These are phyloP conservation scores for Alethe castanea DNA, from an alignment of 2,113 vertebrate species.

Conservation along the genomic window DNA sequence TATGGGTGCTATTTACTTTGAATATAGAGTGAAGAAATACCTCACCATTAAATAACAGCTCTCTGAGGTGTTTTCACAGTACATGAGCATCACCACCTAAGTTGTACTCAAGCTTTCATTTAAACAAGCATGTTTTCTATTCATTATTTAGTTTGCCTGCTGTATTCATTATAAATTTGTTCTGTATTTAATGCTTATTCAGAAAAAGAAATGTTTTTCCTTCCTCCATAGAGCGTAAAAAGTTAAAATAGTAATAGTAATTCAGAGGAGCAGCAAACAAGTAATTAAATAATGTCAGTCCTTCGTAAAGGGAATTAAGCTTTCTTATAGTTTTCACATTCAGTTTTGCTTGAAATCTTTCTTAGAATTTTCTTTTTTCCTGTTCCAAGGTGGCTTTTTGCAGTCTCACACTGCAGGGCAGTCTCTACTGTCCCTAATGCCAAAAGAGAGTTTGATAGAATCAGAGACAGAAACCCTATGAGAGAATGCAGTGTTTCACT, in stretches of 20 bases:
- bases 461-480: not conserved
- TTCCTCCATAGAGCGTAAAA: not conserved
- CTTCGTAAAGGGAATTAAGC: not conserved
- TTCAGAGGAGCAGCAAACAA: not conserved
- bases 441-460: not conserved
- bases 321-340: not conserved
- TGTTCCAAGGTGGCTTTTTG: not conserved
- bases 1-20: slow-evolving; percentile 41
- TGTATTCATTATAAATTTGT: not conserved
- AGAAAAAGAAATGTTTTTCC: not conserved
- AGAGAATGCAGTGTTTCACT: not conserved
- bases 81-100: not conserved
- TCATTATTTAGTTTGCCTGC: not conserved
- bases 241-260: not conserved
- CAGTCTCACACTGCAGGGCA: not conserved
- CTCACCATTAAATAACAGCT: not conserved
- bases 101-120: not conserved
- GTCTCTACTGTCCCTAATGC: not conserved
- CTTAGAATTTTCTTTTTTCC: not conserved
- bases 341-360: not conserved
- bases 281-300: not conserved
- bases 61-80: not conserved
- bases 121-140: not conserved
- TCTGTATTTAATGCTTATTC: not conserved
- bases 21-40: not conserved